Evolutionary conservation across 2,888 invertebrate species (phyloP), one percentile per base, ranked within the genome.

Genomic region (Acronicta aceris): DNA sequence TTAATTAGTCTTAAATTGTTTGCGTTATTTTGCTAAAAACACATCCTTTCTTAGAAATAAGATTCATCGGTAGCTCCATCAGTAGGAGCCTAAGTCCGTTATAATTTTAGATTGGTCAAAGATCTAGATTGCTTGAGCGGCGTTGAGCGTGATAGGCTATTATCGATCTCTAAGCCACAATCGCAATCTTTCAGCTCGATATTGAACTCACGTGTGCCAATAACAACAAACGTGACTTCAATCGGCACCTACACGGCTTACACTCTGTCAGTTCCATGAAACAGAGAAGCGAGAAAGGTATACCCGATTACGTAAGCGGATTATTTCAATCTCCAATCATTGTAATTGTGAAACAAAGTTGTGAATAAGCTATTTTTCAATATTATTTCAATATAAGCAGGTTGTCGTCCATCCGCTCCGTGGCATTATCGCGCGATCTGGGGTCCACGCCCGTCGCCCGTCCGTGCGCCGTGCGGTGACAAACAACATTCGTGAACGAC

Each of bases 401-500:
- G 74, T 77, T 72, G 67, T 74, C 74, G 76, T 79, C 71, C 64
- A 62, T 82, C 80, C 66, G 66, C 78, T 78, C 78, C 75, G 79
- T 76, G 81, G 82, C 79, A 77, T 84, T 89, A 92, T 92, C 91
- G 82, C 79, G 79, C 79, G 82, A 92, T 92, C 88, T 69, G 74
- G 77, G 76, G 73, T 71, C 75, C 78, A 76, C 72, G 69, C 65
- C 67, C 72, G 69, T 30, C 49, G 68, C 71, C 64, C 64, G 71
- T 48, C 52, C 49, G 61, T 46, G 62, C 57, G 43, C 78, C 80
- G 81, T 83, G 83, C 91, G 86, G 92, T 92, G 93, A 94, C 94
- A 93, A 92, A 94, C 92, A 92, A 90, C 90, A 91, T 92, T 89
- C 89, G 86, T 88, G 86, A 72, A 74, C 84, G 89, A 87, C 90